Conservation (phyloP, 2,888 invertebrate species). For the Leucophenga maculata region DNA sequence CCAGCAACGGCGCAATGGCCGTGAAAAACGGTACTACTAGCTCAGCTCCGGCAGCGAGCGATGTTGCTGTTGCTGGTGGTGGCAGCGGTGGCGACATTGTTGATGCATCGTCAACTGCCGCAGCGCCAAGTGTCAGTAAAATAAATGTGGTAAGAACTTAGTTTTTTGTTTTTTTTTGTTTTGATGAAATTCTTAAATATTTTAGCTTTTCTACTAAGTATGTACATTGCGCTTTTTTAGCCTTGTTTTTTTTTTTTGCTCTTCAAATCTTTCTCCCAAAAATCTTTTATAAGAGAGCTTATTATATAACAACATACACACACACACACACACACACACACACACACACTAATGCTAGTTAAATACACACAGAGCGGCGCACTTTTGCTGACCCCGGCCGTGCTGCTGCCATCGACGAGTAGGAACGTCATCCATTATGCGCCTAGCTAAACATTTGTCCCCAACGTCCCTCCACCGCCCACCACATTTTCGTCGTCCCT, state of each 20-base stretch:
- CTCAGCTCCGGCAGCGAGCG: neutral
- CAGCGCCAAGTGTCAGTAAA: neutral
- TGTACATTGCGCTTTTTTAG: neutral
- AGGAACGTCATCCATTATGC: too few species aligned
- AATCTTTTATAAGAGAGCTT: neutral
- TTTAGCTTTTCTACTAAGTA: too few species aligned
- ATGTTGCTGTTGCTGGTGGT: neutral
- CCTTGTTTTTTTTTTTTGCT: neutral
- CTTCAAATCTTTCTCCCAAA: too few species aligned
- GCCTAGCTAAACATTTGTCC: too few species aligned
- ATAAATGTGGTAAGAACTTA: neutral
- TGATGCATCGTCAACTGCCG: neutral
- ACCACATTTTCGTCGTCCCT: too few species aligned
- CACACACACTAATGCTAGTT: neutral
- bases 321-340: constrained; percentile 2
- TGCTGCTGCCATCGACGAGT: neutral
- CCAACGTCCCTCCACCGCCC: too few species aligned
- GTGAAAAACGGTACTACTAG: neutral
- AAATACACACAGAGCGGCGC: neutral
- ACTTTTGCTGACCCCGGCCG: neutral
- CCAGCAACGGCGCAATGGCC: neutral
- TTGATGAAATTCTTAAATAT: too few species aligned
- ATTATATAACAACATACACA: neutral
- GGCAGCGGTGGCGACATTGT: neutral
- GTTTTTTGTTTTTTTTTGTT: neutral